Base-by-base conservation (phyloP, 2,888 invertebrate species). In the Cataglyphis albicans region DNA sequence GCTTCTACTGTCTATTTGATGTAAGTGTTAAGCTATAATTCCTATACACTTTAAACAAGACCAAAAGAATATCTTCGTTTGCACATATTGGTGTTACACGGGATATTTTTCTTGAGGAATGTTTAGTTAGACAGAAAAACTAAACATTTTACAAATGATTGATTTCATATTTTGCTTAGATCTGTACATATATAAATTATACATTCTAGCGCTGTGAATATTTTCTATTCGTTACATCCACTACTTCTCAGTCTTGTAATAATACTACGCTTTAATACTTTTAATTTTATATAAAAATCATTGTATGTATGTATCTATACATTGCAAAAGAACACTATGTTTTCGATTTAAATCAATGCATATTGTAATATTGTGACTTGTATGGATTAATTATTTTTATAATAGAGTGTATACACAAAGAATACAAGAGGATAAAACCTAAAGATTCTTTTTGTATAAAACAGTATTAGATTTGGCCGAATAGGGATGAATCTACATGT, bases 231-330 rank as follows among this genome's bases (percentile, higher is more conserved):
- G 84, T 89, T 84, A 84, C 88, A 82, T 84, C 87, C 84, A 86
- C 85, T 88, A 87, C 90, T 89, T 90, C 89, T 93, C 93, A 93
- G 93, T 93, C 93, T 93, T 93, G 88, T 89, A 89, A 90, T 92
- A 93, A 93, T 93, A 93, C 92, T 93, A 93, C 74, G 21, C 89
- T 90, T 91, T 91, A 92, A 93, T 93, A 93, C 91, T 93, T 93
- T 90, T 90, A 84, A 85, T 88, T 87, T 52, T 85, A 86, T 86
- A 83, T 73, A 75, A 84, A 86, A 86, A 82, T 87, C 82, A 84
- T 84, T 85, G 52, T 2, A 52, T 75, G 88, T 73, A 74, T 29
- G 81, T 76, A 65, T 83, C 63, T 83, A 70, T 83, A 83, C 74
- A 67, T 65, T 65, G 35, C 57, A 57, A 86, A 86, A 67, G 57